Evolutionary conservation across 2,113 vertebrate species (phyloP).

Genomic region (Baryphthengus martii): DNA sequence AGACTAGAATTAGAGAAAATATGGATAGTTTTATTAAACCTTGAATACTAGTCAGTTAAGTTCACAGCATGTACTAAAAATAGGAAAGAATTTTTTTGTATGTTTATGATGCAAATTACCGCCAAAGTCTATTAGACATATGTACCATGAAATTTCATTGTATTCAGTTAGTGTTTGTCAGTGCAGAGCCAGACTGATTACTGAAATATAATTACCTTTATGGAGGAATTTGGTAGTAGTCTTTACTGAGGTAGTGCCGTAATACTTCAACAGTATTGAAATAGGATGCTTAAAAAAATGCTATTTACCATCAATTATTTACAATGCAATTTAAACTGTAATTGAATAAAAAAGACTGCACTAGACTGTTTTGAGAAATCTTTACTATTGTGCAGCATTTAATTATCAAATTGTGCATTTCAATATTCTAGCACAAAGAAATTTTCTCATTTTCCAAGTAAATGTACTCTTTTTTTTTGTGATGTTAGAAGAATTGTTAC

Average conservation of each 20-base stretch:
- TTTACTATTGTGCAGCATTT: neutral
- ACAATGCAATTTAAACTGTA: neutral
- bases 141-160: neutral
- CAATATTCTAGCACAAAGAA: neutral
- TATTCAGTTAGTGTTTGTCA: neutral
- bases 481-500: neutral
- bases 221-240: neutral
- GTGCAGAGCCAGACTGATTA: slow-evolving; percentile 7
- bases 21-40: too few relatives aligned
- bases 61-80: neutral
- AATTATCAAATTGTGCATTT: neutral
- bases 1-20: neutral
- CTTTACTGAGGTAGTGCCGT: neutral
- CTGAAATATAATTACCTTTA: neutral
- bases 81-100: neutral
- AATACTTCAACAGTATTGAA: neutral
- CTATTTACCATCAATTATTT: neutral
- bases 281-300: neutral
- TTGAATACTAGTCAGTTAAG: too few relatives aligned
- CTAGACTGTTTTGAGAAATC: neutral
- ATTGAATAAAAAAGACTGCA: neutral
- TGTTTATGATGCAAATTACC: neutral
- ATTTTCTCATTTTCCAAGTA: neutral
- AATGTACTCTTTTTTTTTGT: neutral
- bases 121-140: neutral